Conservation (phyloP, 2,113 vertebrate genomes). For the Microcebus lehilahytsara region DNA sequence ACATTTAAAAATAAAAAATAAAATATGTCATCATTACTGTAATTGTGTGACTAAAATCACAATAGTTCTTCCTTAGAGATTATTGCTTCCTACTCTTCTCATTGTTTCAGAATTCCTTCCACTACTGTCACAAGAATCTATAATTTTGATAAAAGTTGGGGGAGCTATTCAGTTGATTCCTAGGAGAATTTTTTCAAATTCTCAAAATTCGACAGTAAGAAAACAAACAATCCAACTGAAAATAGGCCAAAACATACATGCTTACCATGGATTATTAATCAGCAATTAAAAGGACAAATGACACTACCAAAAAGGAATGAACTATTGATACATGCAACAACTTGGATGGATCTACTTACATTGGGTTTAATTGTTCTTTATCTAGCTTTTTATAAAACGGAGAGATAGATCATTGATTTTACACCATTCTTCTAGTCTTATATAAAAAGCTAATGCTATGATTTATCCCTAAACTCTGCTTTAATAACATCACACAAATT, state of each 20-base stretch:
- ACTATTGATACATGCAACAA: not conserved
- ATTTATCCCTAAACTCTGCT: not conserved
- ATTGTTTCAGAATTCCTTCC: not conserved
- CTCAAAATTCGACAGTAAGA: not conserved
- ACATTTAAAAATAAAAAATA: not conserved
- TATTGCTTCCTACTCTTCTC: not conserved
- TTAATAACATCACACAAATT: not conserved
- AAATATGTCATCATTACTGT: not conserved
- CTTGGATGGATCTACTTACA: not conserved
- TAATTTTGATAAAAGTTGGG: not conserved
- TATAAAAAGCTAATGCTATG: not conserved
- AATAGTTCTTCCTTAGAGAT: not conserved
- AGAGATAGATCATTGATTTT: not conserved
- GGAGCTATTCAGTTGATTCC: not conserved
- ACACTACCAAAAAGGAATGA: not conserved
- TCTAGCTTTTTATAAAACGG: not conserved
- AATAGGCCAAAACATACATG: not conserved
- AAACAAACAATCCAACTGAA: not conserved
- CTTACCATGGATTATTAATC: not conserved
- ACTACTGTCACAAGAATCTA: not conserved
- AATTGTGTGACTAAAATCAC: not conserved
- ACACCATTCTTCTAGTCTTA: not conserved
- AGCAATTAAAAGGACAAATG: not conserved
- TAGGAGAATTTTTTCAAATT: not conserved
- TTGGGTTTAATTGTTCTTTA: not conserved